Percentiles rank a stretch among this genome's conserved stretches.
These are phyloP conservation scores for Euleptes europaea DNA, from an alignment of 2,113 vertebrate species.

Conservation along the genomic window DNA sequence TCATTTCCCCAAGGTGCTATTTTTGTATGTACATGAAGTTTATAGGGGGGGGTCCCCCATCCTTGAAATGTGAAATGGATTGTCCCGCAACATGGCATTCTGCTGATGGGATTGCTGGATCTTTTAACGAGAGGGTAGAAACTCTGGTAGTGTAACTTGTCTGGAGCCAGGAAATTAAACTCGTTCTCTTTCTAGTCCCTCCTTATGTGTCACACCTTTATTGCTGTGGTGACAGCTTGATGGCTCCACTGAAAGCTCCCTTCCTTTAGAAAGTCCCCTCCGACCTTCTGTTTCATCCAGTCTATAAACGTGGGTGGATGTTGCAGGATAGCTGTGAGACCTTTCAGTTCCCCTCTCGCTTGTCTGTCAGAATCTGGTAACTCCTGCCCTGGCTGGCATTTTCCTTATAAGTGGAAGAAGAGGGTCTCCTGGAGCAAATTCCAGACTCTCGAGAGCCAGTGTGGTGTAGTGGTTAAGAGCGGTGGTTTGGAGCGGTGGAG, in stretches of 20 bases:
- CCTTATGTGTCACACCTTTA: slow-evolving; percentile 66
- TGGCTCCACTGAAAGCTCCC: slow-evolving; percentile 74
- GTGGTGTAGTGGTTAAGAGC: too few relatives aligned
- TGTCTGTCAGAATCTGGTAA: slow-evolving; percentile 47
- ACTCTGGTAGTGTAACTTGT: slow-evolving; percentile 53
- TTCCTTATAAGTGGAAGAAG: slow-evolving; percentile 3
- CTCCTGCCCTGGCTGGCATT: slow-evolving; percentile 24
- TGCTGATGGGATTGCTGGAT: not conserved
- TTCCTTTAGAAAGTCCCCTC: slow-evolving; percentile 75
- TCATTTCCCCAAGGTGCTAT: too few relatives aligned
- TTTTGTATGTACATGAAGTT: too few relatives aligned
- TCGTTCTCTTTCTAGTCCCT: slow-evolving; percentile 57
- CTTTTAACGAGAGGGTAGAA: not conserved
- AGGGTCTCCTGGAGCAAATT: not conserved
- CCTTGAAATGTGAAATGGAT: not conserved
- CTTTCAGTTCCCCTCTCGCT: slow-evolving; percentile 28
- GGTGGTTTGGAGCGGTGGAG: too few relatives aligned
- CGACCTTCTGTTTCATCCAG: slow-evolving; percentile 56
- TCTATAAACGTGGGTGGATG: slow-evolving; percentile 60
- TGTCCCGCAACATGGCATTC: not conserved
- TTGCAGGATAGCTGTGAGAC: slow-evolving; percentile 32
- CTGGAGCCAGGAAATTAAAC: slow-evolving; percentile 60
- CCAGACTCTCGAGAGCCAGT: too few relatives aligned
- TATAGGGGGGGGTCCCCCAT: too few relatives aligned
- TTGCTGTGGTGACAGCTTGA: slow-evolving; percentile 79